Conservation (phyloP, 1,140 invertebrate genomes). For the Mylabris phalerata region DNA sequence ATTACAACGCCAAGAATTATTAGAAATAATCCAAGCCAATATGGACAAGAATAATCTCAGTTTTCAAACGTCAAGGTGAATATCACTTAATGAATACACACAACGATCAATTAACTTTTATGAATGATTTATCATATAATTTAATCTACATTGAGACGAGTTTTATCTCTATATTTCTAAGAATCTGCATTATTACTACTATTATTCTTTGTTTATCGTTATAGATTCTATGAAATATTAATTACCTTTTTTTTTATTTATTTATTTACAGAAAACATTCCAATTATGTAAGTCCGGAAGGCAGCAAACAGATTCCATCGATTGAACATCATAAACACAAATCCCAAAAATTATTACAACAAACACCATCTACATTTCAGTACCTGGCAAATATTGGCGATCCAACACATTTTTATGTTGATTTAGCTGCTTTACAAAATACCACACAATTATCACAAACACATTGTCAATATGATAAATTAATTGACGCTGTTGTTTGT, state of each 20-base stretch:
- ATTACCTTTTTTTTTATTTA: background rate
- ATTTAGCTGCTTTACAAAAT: slow-evolving; percentile 25
- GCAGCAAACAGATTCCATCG: background rate
- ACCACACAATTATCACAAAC: slow-evolving; percentile 23
- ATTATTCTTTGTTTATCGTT: too few relatives aligned
- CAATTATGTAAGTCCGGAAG: slow-evolving; percentile 18
- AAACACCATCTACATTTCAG: slow-evolving; percentile 12
- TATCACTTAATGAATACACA: background rate
- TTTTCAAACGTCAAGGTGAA: slow-evolving; percentile 70
- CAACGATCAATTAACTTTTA: too few relatives aligned
- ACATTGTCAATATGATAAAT: slow-evolving; percentile 26
- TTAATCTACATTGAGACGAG: background rate
- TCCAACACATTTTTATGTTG: slow-evolving; percentile 29
- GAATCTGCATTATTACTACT: too few relatives aligned
- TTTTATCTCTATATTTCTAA: background rate
- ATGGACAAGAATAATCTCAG: slow-evolving; percentile 86
- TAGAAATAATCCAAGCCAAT: slow-evolving; percentile 82
- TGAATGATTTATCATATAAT: too few relatives aligned
- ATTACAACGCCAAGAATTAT: slow-evolving; percentile 71
- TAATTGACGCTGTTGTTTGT: slow-evolving; percentile 30
- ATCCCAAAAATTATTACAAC: slow-evolving; percentile 1
- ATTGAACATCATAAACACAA: slow-evolving; percentile 18
- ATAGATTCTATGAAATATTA: too few relatives aligned
- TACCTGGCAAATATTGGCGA: slow-evolving; percentile 25
- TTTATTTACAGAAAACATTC: slow-evolving; percentile 24